A percentile compares a stretch with the other conserved stretches of the same genome.
Evolutionary conservation across 2,797 vertebrate species (phyloP).

Genomic region (Pelobates cultripes): DNA sequence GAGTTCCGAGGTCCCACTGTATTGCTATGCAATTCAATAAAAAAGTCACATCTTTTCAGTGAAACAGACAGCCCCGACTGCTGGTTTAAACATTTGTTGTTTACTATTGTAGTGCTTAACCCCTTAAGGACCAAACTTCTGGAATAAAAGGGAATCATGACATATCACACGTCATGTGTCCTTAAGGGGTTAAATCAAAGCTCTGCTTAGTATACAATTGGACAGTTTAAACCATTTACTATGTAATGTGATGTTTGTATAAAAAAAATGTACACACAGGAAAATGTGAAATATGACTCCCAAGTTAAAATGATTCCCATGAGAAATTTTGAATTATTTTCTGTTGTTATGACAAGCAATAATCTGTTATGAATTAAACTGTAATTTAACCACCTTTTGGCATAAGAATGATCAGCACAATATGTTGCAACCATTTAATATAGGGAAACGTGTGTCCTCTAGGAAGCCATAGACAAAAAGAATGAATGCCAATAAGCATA

Average conservation of each 20-base stretch:
- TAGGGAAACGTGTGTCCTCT: constrained; percentile 15
- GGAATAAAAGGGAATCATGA: too few species aligned
- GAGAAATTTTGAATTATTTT: constrained; percentile 55
- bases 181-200: too few species aligned
- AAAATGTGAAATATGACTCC: constrained; percentile 16
- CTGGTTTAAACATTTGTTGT: too few species aligned
- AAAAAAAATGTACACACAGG: not conserved
- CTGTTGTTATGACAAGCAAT: constrained; percentile 53
- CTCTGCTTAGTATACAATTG: too few species aligned
- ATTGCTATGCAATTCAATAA: too few species aligned
- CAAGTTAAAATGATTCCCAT: constrained; percentile 28
- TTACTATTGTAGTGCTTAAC: too few species aligned
- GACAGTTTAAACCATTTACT: not conserved
- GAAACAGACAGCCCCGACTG: too few species aligned
- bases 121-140: too few species aligned
- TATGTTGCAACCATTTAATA: constrained; percentile 54
- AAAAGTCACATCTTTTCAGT: too few species aligned
- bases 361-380: constrained; percentile 55
- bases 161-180: too few species aligned
- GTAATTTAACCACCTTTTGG: constrained; percentile 54
- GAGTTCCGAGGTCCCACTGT: too few species aligned
- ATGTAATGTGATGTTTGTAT: constrained; percentile 1
- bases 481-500: constrained; percentile 23
- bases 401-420: constrained; percentile 51
- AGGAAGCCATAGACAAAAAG: constrained; percentile 20